Percentiles rank a stretch among this genome's conserved stretches.
phyloP scores from a whole-genome alignment of 2,113 vertebrate species.

The Mesitornis unicolor region DNA sequence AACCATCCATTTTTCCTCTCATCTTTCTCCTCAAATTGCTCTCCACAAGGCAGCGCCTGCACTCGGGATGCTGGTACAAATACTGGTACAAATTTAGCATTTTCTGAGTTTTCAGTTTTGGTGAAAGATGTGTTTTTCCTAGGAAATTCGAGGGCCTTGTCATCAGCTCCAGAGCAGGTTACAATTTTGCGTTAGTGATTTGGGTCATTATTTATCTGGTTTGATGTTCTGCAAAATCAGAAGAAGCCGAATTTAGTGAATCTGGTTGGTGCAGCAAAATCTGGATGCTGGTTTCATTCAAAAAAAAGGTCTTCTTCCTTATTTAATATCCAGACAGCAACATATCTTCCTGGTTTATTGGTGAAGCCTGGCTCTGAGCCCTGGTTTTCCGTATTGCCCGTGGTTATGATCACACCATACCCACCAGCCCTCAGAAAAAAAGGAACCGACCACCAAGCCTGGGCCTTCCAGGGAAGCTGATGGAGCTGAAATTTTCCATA shows the following conservation, averaged over 20 bases:
- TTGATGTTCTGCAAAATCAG: background rate
- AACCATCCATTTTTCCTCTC: background rate
- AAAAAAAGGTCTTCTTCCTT: background rate
- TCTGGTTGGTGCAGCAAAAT: background rate
- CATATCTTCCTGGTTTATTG: background rate
- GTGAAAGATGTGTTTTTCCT: background rate
- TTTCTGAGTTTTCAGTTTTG: background rate
- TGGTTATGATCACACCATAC: accelerated
- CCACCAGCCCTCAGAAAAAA: background rate
- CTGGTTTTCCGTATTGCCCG: background rate
- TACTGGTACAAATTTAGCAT: background rate
- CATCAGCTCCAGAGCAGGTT: background rate
- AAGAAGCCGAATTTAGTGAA: background rate
- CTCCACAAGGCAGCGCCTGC: accelerated
- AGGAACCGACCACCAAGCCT: background rate
- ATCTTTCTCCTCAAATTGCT: background rate
- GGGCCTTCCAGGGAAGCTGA: background rate
- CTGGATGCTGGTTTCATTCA: background rate
- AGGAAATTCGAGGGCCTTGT: background rate
- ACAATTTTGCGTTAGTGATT: background rate
- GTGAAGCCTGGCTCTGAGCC: background rate
- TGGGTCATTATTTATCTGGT: background rate
- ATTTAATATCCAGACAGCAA: background rate
- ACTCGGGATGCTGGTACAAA: accelerated
- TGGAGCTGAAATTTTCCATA: background rate